phyloP scores from a whole-genome alignment of 2,888 invertebrate species.

The Laothoe populi region DNA sequence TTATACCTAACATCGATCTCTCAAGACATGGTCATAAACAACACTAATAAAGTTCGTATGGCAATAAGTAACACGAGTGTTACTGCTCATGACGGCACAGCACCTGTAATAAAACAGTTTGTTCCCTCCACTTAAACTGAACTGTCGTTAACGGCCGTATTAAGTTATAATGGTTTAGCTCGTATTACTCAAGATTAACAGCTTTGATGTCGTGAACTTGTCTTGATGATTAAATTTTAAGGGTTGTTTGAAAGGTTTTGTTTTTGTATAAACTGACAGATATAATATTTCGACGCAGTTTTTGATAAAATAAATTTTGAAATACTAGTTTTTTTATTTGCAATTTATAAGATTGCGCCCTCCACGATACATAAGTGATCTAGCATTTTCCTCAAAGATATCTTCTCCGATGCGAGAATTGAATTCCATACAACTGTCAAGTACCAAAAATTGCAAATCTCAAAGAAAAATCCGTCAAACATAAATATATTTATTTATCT shows the following conservation, averaged over 20 bases:
- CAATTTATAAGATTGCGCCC: no score
- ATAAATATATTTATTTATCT: no score
- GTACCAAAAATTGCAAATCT: no score
- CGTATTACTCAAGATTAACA: conserved; percentile 10
- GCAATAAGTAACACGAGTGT: conserved; percentile 4
- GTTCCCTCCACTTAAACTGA: neutral
- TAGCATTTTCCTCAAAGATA: no score
- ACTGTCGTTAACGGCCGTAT: conserved; percentile 13
- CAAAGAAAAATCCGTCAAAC: no score
- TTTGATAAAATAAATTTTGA: no score
- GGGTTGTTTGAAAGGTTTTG: neutral
- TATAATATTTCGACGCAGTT: no score
- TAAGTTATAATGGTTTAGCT: conserved; percentile 4
- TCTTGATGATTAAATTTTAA: neutral
- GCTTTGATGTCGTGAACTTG: neutral
- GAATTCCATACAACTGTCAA: no score
- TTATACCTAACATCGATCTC: neutral
- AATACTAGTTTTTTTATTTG: no score
- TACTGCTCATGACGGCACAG: neutral
- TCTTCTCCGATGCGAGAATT: no score
- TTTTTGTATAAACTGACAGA: neutral
- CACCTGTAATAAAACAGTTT: conserved; percentile 19
- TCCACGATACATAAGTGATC: no score
- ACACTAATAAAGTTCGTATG: conserved; percentile 12
- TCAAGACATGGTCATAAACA: neutral